These are phyloP conservation scores for Protomyctophum bolini DNA, from an alignment of 2,113 vertebrate genomes.

Conservation along the genomic window DNA sequence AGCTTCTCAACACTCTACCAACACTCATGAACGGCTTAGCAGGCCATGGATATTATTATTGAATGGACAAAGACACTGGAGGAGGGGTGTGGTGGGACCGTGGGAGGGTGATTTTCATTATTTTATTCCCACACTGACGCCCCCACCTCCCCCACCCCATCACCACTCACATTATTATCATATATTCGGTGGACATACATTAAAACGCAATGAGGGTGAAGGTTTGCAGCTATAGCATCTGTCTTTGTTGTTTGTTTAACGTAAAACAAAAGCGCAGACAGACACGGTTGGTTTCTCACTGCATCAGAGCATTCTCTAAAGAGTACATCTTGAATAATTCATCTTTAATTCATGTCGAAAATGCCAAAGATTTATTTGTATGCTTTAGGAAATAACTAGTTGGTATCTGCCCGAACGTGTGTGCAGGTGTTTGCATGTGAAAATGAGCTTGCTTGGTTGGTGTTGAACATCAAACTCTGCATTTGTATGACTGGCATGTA, in stretches of 20 bases:
- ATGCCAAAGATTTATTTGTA: slow-evolving; percentile 59
- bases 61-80: slow-evolving; percentile 48
- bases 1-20: slow-evolving; percentile 66
- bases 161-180: slow-evolving; percentile 46
- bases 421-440: slow-evolving; percentile 18
- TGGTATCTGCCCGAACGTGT: slow-evolving; percentile 23
- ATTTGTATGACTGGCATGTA: slow-evolving; percentile 37
- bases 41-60: slow-evolving; percentile 68
- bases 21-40: slow-evolving; percentile 69
- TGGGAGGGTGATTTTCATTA: slow-evolving; percentile 22
- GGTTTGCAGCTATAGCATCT: slow-evolving; percentile 27
- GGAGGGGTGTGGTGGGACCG: neutral
- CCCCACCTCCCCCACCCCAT: neutral
- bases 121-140: slow-evolving; percentile 36
- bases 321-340: slow-evolving; percentile 69
- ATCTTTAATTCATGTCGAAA: slow-evolving; percentile 58
- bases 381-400: slow-evolving; percentile 41
- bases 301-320: slow-evolving; percentile 49
- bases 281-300: slow-evolving; percentile 32
- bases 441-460: neutral
- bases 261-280: slow-evolving; percentile 37
- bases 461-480: slow-evolving; percentile 21
- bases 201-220: slow-evolving; percentile 56
- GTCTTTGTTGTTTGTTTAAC: slow-evolving; percentile 40
- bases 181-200: slow-evolving; percentile 48